These are phyloP conservation scores for Enteromius fasciolatus DNA, from an alignment of 2,797 vertebrate genomes.

Conservation along the genomic window DNA sequence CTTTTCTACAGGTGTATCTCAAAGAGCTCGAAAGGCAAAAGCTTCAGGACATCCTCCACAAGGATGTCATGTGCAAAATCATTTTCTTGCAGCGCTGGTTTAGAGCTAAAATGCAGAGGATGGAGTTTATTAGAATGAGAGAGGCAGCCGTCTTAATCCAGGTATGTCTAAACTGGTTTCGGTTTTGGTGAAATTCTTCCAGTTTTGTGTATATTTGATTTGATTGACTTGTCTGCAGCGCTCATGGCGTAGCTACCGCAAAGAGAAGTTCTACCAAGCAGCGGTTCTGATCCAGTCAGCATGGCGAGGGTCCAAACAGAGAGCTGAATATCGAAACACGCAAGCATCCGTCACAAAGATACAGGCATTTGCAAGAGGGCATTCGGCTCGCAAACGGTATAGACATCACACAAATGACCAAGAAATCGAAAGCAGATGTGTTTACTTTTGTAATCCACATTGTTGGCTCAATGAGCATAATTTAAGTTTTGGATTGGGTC, in stretches of 20 bases:
- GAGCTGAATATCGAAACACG: constrained; percentile 68
- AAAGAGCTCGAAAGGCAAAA: constrained; percentile 91
- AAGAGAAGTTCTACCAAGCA: constrained; percentile 73
- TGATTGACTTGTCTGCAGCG: constrained; percentile 67
- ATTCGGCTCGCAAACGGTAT: constrained; percentile 88
- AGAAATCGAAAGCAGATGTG: neutral
- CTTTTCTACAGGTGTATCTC: constrained; percentile 87
- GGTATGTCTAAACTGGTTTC: constrained; percentile 68
- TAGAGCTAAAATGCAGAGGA: constrained; percentile 84
- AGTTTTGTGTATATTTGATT: neutral
- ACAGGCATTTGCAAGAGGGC: constrained; percentile 87
- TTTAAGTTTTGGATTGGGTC: constrained; percentile 18
- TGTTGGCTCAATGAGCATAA: neutral
- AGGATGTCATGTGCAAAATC: constrained; percentile 92
- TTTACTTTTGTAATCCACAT: neutral
- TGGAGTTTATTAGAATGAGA: constrained; percentile 82
- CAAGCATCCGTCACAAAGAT: constrained; percentile 77
- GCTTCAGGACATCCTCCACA: constrained; percentile 90
- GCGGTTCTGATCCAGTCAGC: constrained; percentile 82
- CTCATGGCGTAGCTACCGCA: constrained; percentile 81
- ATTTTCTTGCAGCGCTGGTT: constrained; percentile 93
- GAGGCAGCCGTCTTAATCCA: constrained; percentile 84
- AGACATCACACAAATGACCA: neutral
- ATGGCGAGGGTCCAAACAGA: constrained; percentile 83
- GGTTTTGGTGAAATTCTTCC: neutral